Percentiles rank a stretch among this genome's conserved stretches.
phyloP scores from a whole-genome alignment of 37 sponge, comb jelly and placozoan species.

The Amphimedon queenslandica region DNA sequence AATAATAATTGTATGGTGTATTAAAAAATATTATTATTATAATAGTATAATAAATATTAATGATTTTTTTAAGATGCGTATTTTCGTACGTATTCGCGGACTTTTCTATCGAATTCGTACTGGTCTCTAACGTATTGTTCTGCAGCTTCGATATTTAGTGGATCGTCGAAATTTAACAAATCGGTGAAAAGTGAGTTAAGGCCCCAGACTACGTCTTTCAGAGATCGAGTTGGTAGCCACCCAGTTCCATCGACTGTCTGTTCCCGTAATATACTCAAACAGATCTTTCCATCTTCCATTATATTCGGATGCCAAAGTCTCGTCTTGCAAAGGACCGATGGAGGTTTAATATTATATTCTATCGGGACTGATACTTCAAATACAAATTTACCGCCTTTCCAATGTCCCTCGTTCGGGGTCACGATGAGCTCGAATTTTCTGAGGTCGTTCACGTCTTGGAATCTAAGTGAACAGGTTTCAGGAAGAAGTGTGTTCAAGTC shows the following conservation, averaged over 20 bases:
- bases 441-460: constrained; percentile 64
- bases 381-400: constrained; percentile 69
- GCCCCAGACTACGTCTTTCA: constrained; percentile 78
- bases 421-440: constrained; percentile 53
- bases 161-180: constrained; percentile 76
- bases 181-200: constrained; percentile 75
- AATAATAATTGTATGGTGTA: not conserved
- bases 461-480: constrained; percentile 43
- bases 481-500: constrained; percentile 48
- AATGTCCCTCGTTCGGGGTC: constrained; percentile 74
- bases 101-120: constrained; percentile 52
- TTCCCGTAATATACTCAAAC: constrained; percentile 75
- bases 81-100: constrained; percentile 30
- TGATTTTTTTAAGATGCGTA: constrained; percentile 21
- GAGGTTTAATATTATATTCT: constrained; percentile 79
- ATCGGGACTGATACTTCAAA: constrained; percentile 55
- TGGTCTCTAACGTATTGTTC: constrained; percentile 41
- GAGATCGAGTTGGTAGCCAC: constrained; percentile 75
- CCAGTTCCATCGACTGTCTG: constrained; percentile 70
- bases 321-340: constrained; percentile 48
- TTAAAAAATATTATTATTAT: not conserved
- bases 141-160: constrained; percentile 71
- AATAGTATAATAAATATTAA: not conserved
- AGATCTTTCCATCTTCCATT: constrained; percentile 76
- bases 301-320: constrained; percentile 86